Evolutionary conservation across 2,888 invertebrate species (phyloP).

Genomic region (Imbricaverruca yamaguchii): DNA sequence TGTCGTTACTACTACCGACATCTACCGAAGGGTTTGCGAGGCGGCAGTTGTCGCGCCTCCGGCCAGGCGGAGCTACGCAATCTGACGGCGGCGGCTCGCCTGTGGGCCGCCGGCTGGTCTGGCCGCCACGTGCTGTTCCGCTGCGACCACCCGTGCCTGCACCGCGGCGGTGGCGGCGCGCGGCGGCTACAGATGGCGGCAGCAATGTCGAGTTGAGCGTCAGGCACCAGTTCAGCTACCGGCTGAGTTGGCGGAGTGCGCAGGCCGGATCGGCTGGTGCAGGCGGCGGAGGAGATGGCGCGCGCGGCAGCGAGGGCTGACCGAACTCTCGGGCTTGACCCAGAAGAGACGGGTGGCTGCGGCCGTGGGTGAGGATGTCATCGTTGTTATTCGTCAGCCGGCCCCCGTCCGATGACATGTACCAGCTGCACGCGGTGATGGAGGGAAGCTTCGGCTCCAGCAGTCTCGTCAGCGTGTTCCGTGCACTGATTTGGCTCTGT

Average conservation of each 20-base stretch:
- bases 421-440: no score
- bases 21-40: not conserved
- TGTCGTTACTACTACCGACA: not conserved
- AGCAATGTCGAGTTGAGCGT: not conserved
- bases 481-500: no score
- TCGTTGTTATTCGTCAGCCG: no score
- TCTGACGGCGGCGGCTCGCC: not conserved
- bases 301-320: no score
- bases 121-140: not conserved
- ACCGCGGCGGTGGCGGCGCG: not conserved
- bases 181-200: not conserved
- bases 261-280: not conserved
- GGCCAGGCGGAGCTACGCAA: not conserved
- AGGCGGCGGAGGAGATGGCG: not conserved
- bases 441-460: no score
- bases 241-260: not conserved
- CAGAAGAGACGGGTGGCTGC: no score
- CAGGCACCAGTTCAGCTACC: not conserved
- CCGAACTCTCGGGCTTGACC: no score
- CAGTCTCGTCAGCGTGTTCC: no score
- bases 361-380: no score
- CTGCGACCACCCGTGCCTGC: not conserved
- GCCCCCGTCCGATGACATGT: no score
- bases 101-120: not conserved
- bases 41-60: not conserved